A percentile compares a stretch with the other conserved stretches of the same genome.
Evolutionary conservation across 2,888 invertebrate genomes (phyloP).

Genomic region (Aricia artaxerxes): DNA sequence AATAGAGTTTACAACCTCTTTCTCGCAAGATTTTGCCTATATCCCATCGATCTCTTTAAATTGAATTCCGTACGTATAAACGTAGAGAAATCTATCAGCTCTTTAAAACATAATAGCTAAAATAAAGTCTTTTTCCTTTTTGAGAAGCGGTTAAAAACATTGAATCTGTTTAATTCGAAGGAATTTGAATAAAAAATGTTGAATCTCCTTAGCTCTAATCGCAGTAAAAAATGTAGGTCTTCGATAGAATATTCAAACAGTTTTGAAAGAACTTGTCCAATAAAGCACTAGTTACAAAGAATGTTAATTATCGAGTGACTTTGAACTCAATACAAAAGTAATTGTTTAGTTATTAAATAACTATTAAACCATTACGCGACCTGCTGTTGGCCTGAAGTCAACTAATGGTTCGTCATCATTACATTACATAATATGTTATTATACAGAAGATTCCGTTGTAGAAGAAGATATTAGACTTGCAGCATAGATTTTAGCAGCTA

Average conservation of each 20-base stretch:
- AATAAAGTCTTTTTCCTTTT: background rate
- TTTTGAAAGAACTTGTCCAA: background rate
- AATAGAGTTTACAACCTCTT: no score
- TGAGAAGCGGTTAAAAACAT: background rate
- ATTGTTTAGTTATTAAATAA: slow-evolving; percentile 38
- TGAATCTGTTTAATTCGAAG: background rate
- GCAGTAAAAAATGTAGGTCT: background rate
- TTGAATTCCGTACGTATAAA: no score
- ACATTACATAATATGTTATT: background rate
- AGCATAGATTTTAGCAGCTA: no score
- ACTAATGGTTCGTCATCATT: background rate
- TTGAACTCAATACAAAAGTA: slow-evolving; percentile 41
- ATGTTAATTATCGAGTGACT: slow-evolving; percentile 34
- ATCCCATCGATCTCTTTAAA: no score
- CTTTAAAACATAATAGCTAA: no score
- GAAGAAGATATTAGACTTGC: no score
- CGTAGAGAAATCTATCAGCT: no score
- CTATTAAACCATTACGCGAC: slow-evolving; percentile 24
- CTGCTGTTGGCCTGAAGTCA: background rate
- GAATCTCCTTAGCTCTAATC: background rate
- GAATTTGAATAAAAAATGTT: background rate
- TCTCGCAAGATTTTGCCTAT: no score
- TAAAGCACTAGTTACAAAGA: background rate
- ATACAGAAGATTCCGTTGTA: background rate
- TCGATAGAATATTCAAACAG: background rate